These are phyloP conservation scores for Synergus umbraculus DNA, from an alignment of 2,888 invertebrate genomes.

Conservation along the genomic window DNA sequence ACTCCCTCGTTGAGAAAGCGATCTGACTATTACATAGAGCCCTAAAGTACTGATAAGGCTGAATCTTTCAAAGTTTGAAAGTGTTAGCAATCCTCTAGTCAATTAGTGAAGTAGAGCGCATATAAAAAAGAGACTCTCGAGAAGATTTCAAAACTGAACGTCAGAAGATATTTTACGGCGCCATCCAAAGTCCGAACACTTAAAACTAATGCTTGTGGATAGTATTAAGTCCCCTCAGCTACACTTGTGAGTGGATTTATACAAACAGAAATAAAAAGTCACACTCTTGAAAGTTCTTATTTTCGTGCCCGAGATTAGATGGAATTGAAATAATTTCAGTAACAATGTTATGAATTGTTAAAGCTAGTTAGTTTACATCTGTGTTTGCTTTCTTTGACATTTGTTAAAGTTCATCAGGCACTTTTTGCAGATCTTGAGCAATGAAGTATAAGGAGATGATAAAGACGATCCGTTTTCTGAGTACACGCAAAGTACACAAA, in stretches of 20 bases:
- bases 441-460: not conserved
- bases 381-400: not conserved
- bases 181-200: constrained; percentile 51
- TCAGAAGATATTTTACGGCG: constrained; percentile 44
- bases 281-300: no score
- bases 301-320: no score
- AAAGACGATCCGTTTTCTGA: not conserved
- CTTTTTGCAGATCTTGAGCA: not conserved
- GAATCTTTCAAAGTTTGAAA: no score
- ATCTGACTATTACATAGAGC: not conserved
- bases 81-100: not conserved
- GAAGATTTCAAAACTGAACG: not conserved
- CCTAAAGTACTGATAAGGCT: no score
- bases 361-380: no score
- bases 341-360: no score
- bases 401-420: not conserved
- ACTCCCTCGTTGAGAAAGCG: not conserved
- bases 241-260: no score
- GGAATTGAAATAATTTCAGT: no score
- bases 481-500: constrained; percentile 51
- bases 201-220: constrained; percentile 53
- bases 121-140: constrained; percentile 20
- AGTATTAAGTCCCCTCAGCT: not conserved
- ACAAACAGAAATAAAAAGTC: no score
- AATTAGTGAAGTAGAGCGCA: constrained; percentile 43